These are phyloP conservation scores for Thunnus maccoyii DNA, from an alignment of 2,113 vertebrate species.

Conservation along the genomic window DNA sequence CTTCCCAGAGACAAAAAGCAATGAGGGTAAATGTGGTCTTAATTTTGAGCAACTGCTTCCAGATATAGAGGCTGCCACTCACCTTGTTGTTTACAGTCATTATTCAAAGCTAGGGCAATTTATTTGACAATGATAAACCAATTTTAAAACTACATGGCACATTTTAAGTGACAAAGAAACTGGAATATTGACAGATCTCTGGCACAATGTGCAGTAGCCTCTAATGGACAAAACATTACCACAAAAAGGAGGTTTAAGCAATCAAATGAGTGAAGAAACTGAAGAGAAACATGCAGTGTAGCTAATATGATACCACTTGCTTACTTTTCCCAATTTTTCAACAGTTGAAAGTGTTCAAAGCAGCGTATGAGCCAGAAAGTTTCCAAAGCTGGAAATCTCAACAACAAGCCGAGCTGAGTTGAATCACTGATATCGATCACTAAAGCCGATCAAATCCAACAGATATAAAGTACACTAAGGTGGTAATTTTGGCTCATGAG, in stretches of 20 bases:
- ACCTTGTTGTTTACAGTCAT: neutral
- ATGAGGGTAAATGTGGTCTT: neutral
- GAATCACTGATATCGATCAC: constrained; percentile 28
- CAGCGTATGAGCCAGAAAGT: neutral
- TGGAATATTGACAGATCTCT: neutral
- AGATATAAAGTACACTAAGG: neutral
- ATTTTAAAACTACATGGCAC: neutral
- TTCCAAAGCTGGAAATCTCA: constrained; percentile 13
- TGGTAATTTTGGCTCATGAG: neutral
- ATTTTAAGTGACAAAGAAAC: neutral
- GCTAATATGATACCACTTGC: neutral
- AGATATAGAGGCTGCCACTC: neutral
- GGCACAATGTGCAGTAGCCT: neutral
- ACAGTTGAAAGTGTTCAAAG: neutral
- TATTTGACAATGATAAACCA: neutral
- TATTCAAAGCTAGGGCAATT: neutral
- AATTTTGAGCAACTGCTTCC: neutral
- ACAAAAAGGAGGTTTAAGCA: neutral
- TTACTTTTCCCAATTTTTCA: neutral
- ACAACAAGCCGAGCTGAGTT: neutral
- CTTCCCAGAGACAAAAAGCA: too few relatives aligned
- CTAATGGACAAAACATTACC: neutral
- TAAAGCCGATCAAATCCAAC: neutral
- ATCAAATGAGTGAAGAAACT: neutral
- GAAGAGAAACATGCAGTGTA: neutral